Evolutionary conservation across 2,888 invertebrate genomes (phyloP).

Genomic region (Hypselothyrea guttata): DNA sequence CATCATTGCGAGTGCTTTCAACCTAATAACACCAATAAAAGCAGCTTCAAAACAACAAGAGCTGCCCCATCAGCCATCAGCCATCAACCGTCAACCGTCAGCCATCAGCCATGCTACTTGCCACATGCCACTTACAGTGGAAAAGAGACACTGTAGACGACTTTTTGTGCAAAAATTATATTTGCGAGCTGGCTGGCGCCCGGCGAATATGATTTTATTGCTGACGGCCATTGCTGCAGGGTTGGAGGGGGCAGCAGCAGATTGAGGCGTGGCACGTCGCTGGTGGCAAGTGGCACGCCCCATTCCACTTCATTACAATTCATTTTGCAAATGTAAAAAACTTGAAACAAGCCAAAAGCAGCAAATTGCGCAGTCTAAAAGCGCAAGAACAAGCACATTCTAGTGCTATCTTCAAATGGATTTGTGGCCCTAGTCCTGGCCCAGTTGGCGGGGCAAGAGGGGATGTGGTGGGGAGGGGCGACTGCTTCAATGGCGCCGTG

Average conservation of each 20-base stretch:
- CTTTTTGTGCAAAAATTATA: slow-evolving; percentile 71
- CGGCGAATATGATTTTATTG: slow-evolving; percentile 80
- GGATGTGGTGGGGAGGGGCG: slow-evolving; percentile 16
- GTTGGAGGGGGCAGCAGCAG: slow-evolving; percentile 27
- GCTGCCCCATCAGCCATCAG: slow-evolving; percentile 2
- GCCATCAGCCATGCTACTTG: background rate
- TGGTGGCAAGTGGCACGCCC: slow-evolving; percentile 40
- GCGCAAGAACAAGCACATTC: slow-evolving; percentile 16
- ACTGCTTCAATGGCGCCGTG: slow-evolving; percentile 60
- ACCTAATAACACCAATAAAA: slow-evolving; percentile 76
- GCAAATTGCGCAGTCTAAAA: slow-evolving; percentile 23
- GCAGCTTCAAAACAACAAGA: slow-evolving; percentile 47
- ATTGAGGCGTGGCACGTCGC: slow-evolving; percentile 30
- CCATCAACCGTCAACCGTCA: background rate
- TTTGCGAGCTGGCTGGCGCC: slow-evolving; percentile 81
- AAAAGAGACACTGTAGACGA: slow-evolving; percentile 63
- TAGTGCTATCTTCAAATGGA: slow-evolving; percentile 37
- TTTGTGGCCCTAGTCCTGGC: slow-evolving; percentile 8
- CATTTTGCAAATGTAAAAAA: slow-evolving; percentile 79
- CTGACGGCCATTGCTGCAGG: slow-evolving; percentile 45
- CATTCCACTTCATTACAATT: slow-evolving; percentile 70
- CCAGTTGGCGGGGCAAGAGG: background rate
- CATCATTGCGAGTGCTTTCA: slow-evolving; percentile 72
- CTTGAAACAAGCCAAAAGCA: slow-evolving; percentile 46
- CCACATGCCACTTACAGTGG: background rate